Evolutionary conservation across 2,888 invertebrate species (phyloP).

Genomic region (Oscheius myriophilus): DNA sequence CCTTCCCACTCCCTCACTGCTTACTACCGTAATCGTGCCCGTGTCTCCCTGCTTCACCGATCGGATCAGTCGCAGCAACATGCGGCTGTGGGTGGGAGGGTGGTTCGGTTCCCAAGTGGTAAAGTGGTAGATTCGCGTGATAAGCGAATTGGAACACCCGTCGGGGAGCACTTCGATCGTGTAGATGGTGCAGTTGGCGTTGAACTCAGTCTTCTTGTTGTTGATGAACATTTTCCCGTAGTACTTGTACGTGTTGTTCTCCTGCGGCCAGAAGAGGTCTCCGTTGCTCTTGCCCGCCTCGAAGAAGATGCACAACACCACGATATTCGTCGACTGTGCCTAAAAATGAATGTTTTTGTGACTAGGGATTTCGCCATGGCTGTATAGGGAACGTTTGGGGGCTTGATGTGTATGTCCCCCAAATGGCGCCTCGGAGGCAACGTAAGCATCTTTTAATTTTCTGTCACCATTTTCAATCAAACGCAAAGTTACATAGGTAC

Average conservation of each 20-base stretch:
- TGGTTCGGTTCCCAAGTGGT: not conserved
- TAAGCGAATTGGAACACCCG: constrained; percentile 36
- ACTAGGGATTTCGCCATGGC: no score
- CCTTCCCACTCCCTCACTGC: constrained; percentile 3
- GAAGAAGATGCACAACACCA: no score
- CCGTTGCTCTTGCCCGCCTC: not conserved
- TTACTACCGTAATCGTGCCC: not conserved
- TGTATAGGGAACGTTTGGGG: no score
- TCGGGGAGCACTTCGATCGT: constrained; percentile 35
- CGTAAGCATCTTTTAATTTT: no score
- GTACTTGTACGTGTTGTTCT: constrained; percentile 22
- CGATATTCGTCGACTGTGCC: no score
- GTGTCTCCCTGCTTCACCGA: not conserved
- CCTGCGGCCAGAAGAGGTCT: constrained; percentile 26
- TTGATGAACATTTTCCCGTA: constrained; percentile 41
- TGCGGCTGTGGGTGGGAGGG: no score
- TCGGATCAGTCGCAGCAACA: no score
- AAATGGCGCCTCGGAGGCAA: no score
- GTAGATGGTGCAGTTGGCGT: constrained; percentile 10
- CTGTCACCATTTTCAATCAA: no score
- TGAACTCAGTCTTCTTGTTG: constrained; percentile 29
- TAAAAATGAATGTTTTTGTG: no score
- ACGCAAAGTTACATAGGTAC: no score
- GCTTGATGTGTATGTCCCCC: no score
- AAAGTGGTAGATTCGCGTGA: not conserved